Base-by-base conservation (phyloP, 1,140 invertebrate genomes). In the Eriocheir sinensis region DNA sequence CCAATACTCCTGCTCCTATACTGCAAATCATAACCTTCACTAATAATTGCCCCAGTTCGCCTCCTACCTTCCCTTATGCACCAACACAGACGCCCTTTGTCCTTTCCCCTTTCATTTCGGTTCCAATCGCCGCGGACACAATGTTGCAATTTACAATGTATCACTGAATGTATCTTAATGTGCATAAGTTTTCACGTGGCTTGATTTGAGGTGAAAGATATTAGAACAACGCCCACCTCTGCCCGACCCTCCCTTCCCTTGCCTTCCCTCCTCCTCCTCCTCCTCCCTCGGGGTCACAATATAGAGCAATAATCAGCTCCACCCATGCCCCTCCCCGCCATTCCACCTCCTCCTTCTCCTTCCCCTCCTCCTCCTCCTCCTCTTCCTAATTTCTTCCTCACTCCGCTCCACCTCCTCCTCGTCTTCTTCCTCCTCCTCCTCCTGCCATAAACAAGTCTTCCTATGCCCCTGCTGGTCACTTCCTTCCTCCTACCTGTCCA, bases 181-280 rank as follows among this genome's bases (percentile, higher is more conserved):
- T n/a, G 17, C 12, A 72, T 72, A 3, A 72, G 8, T 72, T 72
- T 27, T 72, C 27, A n/a, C 60, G 9, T 72, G 12, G 27, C 21
- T 72, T 72, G 60, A 72, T 72, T 72, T 72, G 60, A 4, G 27
- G 21, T n/a, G 60, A 72, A 72, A 72, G 27, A n/a, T n/a, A 72
- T 12, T 1, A n/a, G 60, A 72, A n/a, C 8, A 27, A 30, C 41
- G 36, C 41, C 85, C 41, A 41, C 8, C 83, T 21, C 83, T 38
- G 17, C 34, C 83, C 30, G 32, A 8, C 85, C 27, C 60, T 72
- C 27, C 12, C 60, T 0, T n/a, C n/a, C 60, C 60, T 72, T 8
- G 21, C 8, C 41, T 12, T 88, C 85, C 85, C 38, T 41, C 36
- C n/a, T 88, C 85, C 41, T 88, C 85, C 85, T 88, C 85, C 85